Evolutionary conservation across 64 coral and sea anemone species (phyloP).

Genomic region (Montipora foliosa): DNA sequence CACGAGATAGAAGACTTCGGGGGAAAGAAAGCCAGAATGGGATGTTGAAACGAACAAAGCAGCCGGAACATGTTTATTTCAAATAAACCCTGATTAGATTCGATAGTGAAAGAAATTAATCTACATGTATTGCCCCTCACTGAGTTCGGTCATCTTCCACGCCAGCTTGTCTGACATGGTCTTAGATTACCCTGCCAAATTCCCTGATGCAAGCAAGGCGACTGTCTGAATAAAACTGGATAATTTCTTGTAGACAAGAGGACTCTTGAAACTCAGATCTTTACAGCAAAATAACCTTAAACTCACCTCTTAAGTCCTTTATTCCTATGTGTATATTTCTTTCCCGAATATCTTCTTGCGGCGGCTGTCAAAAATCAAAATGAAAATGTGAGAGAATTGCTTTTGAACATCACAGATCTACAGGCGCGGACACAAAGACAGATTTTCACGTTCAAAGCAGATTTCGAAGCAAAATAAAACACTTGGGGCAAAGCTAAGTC

Average conservation of each 20-base stretch:
- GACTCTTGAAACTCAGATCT: not conserved
- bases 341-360: not conserved
- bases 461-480: not conserved
- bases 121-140: not conserved
- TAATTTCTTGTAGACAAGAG: not conserved
- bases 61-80: not conserved
- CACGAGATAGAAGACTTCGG: not conserved
- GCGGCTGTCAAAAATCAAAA: constrained; percentile 27
- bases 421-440: not conserved
- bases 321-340: not conserved
- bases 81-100: not conserved
- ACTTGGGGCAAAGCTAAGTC: not conserved
- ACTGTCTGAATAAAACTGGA: not conserved
- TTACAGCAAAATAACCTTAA: not conserved
- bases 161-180: constrained; percentile 22
- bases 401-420: not conserved
- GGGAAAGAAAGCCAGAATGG: not conserved
- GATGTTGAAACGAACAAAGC: not conserved
- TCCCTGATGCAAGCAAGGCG: not conserved
- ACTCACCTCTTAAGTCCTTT: not conserved
- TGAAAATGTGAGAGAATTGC: not conserved
- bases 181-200: constrained; percentile 30
- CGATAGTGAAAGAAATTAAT: constrained; percentile 21
- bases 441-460: not conserved
- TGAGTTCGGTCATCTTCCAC: not conserved